Conservation (phyloP, 2,888 invertebrate genomes). For the Drepana falcataria region DNA sequence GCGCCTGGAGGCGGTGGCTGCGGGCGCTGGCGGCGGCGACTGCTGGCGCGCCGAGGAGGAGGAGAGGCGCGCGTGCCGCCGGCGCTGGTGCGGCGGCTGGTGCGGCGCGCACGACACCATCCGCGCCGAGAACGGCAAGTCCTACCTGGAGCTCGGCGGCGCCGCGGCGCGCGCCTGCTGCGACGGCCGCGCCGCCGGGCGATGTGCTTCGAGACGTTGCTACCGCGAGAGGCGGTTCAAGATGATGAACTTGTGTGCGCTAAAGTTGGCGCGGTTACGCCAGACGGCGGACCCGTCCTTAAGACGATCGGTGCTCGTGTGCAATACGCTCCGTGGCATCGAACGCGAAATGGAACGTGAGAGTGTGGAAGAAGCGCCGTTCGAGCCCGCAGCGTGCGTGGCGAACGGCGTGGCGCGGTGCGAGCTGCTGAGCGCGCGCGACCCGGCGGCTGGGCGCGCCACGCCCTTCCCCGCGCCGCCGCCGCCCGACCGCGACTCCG, state of each 20-base stretch:
- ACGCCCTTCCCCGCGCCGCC: constrained; percentile 83
- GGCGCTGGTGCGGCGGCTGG: constrained; percentile 79
- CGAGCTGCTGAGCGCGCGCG: constrained; percentile 74
- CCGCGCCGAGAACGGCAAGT: constrained; percentile 93
- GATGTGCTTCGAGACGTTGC: constrained; percentile 89
- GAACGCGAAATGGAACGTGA: constrained; percentile 92
- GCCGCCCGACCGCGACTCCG: constrained; percentile 83
- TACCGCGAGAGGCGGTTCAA: constrained; percentile 92
- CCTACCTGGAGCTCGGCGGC: constrained; percentile 91
- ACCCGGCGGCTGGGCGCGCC: constrained; percentile 79
- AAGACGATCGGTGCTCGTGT: constrained; percentile 93
- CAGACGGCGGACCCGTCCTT: constrained; percentile 94
- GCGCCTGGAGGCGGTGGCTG: constrained; percentile 76
- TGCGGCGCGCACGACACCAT: constrained; percentile 86
- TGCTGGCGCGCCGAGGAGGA: constrained; percentile 78
- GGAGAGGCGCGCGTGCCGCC: constrained; percentile 72
- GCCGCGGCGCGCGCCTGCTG: constrained; percentile 87
- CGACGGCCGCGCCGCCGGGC: constrained; percentile 84
- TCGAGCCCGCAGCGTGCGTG: constrained; percentile 59
- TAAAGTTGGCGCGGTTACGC: constrained; percentile 91
- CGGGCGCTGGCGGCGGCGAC: constrained; percentile 81
- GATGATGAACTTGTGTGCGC: constrained; percentile 94
- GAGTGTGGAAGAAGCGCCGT: constrained; percentile 76
- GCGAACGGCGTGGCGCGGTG: constrained; percentile 78
- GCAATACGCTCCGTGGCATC: constrained; percentile 92